Percentiles rank a stretch among this genome's conserved stretches.
Conservation (phyloP, 1,140 invertebrate species). For the Antheraea mylitta region DNA sequence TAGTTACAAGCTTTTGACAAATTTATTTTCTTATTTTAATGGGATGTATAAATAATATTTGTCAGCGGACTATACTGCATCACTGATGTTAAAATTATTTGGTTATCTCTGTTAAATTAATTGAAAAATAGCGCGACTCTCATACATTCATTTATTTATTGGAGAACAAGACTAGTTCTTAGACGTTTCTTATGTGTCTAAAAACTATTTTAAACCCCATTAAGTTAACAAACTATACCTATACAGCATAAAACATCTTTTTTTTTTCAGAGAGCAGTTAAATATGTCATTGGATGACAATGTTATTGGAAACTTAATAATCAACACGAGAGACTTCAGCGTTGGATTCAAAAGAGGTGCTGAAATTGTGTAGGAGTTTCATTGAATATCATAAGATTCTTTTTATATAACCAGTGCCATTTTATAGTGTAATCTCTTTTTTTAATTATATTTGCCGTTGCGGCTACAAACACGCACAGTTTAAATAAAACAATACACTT, state of each 20-base stretch:
- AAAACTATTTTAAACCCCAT: too few species aligned
- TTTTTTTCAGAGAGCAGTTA: conserved; percentile 60
- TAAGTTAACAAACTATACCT: too few species aligned
- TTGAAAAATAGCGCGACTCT: too few species aligned
- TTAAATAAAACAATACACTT: conserved; percentile 32
- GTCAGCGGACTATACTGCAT: too few species aligned
- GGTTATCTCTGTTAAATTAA: too few species aligned
- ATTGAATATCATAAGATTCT: conserved; percentile 4
- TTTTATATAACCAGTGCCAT: conserved; percentile 14
- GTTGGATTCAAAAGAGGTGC: conserved; percentile 4
- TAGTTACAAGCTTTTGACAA: too few species aligned
- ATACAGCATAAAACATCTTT: neutral
- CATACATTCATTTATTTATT: too few species aligned
- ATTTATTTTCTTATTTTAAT: too few species aligned
- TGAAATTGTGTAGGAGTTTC: neutral
- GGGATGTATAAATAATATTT: too few species aligned
- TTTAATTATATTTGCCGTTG: conserved; percentile 18
- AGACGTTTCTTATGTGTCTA: too few species aligned
- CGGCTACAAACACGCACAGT: conserved; percentile 22
- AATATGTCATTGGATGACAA: conserved; percentile 38
- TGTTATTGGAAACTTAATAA: neutral
- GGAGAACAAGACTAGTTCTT: too few species aligned
- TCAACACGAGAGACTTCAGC: neutral
- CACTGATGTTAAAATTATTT: too few species aligned
- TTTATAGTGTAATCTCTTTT: conserved; percentile 27